Evolutionary conservation across 2,888 invertebrate species (phyloP).

Genomic region (Volucella zonaria): DNA sequence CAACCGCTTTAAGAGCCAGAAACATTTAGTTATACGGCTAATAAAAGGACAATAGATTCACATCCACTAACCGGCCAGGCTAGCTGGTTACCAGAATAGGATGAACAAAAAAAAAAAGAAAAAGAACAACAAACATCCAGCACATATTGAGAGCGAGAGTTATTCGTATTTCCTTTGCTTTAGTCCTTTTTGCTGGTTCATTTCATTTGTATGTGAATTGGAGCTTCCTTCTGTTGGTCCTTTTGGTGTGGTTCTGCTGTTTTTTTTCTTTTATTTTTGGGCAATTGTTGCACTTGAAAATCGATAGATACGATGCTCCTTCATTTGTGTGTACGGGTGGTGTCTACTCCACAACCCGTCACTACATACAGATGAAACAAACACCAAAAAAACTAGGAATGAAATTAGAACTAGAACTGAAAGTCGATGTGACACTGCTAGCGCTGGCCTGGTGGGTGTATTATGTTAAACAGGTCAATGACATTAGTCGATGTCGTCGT

Average conservation of each 20-base stretch:
- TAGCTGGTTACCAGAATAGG: neutral
- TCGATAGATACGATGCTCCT: slow-evolving; percentile 61
- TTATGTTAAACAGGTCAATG: slow-evolving; percentile 81
- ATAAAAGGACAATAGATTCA: slow-evolving; percentile 69
- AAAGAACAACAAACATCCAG: slow-evolving; percentile 52
- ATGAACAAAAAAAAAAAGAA: slow-evolving; percentile 29
- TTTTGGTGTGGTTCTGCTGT: slow-evolving; percentile 14
- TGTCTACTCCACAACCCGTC: neutral
- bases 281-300: slow-evolving; percentile 74
- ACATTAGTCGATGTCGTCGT: slow-evolving; percentile 72
- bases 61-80: slow-evolving; percentile 45
- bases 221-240: slow-evolving; percentile 54
- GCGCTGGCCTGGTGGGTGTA: slow-evolving; percentile 72
- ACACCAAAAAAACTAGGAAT: slow-evolving; percentile 37
- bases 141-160: slow-evolving; percentile 68
- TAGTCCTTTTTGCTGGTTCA: slow-evolving; percentile 72
- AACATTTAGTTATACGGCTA: slow-evolving; percentile 65
- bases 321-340: slow-evolving; percentile 27
- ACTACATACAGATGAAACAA: slow-evolving; percentile 1
- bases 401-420: slow-evolving; percentile 50
- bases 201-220: slow-evolving; percentile 68
- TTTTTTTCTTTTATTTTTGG: slow-evolving; percentile 40
- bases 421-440: slow-evolving; percentile 49
- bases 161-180: slow-evolving; percentile 53
- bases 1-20: slow-evolving; percentile 49